phyloP scores from a whole-genome alignment of 2,113 vertebrate species.

The Pachypanchax playfairii region DNA sequence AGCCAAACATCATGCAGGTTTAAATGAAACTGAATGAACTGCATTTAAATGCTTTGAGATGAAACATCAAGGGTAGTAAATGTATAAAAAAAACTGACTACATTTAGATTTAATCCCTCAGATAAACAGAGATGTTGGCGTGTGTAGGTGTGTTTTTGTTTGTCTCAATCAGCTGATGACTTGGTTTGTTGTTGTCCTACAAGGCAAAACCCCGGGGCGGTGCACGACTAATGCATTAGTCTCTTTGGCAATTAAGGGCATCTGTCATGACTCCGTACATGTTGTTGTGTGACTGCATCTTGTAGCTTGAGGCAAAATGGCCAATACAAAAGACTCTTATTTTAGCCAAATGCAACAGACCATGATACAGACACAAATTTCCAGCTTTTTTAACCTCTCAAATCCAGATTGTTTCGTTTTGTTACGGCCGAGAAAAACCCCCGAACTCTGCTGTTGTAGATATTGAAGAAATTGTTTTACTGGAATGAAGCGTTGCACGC shows the following conservation, averaged over 20 bases:
- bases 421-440: slow-evolving; percentile 2
- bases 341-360: slow-evolving; percentile 28
- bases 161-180: slow-evolving; percentile 59
- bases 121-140: slow-evolving; percentile 41
- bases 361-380: not conserved
- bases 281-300: slow-evolving; percentile 50
- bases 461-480: slow-evolving; percentile 15
- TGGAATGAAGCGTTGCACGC: slow-evolving; percentile 11
- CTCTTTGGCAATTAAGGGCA: slow-evolving; percentile 63
- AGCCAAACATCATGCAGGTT: slow-evolving; percentile 14
- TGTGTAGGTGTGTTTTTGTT: slow-evolving; percentile 20
- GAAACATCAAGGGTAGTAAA: slow-evolving; percentile 2
- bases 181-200: slow-evolving; percentile 56
- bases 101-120: slow-evolving; percentile 62
- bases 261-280: slow-evolving; percentile 48
- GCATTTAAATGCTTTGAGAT: slow-evolving; percentile 1
- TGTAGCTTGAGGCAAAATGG: slow-evolving; percentile 45
- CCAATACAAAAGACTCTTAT: slow-evolving; percentile 39
- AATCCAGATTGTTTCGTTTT: too few relatives aligned
- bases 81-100: slow-evolving; percentile 57
- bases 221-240: slow-evolving; percentile 69
- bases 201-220: slow-evolving; percentile 61
- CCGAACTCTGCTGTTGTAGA: slow-evolving; percentile 2
- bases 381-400: not conserved
- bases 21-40: slow-evolving; percentile 1